Evolutionary conservation across 1,140 invertebrate genomes (phyloP).

Genomic region (Rhopalosiphum padi): DNA sequence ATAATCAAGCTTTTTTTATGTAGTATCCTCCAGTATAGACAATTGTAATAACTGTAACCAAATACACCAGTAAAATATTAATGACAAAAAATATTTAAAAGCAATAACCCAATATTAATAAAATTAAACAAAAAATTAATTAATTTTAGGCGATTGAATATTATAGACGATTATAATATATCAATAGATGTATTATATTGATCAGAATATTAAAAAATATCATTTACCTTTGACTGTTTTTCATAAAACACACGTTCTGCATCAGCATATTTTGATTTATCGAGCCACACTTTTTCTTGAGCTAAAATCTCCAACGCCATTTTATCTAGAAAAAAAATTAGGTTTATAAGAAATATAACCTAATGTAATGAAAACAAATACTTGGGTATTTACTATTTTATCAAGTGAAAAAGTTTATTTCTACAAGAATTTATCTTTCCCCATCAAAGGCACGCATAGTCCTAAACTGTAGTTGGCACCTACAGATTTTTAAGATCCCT

Average conservation of each 20-base stretch:
- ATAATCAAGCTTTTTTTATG: neutral
- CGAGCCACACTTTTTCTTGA: slow-evolving; percentile 70
- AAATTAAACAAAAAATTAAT: neutral
- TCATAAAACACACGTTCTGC: slow-evolving; percentile 71
- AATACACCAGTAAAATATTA: neutral
- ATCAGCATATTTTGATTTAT: slow-evolving; percentile 70
- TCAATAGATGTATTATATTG: neutral
- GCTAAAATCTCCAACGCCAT: slow-evolving; percentile 62
- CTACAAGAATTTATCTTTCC: too few species aligned
- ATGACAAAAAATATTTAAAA: neutral
- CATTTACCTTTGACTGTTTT: slow-evolving; percentile 67
- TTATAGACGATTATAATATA: neutral
- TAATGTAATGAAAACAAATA: neutral
- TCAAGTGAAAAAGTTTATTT: too few species aligned
- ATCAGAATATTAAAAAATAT: slow-evolving; percentile 25
- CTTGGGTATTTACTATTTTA: neutral
- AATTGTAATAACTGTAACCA: neutral
- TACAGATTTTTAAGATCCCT: too few species aligned
- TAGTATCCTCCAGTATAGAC: neutral
- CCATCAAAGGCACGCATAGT: too few species aligned
- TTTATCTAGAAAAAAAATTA: neutral
- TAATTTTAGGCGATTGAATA: neutral
- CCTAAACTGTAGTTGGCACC: too few species aligned
- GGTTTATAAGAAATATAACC: neutral
- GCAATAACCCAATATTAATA: neutral